These are phyloP conservation scores for Sebastes kiyomatsui DNA, from an alignment of 2,797 vertebrate species.

Conservation along the genomic window DNA sequence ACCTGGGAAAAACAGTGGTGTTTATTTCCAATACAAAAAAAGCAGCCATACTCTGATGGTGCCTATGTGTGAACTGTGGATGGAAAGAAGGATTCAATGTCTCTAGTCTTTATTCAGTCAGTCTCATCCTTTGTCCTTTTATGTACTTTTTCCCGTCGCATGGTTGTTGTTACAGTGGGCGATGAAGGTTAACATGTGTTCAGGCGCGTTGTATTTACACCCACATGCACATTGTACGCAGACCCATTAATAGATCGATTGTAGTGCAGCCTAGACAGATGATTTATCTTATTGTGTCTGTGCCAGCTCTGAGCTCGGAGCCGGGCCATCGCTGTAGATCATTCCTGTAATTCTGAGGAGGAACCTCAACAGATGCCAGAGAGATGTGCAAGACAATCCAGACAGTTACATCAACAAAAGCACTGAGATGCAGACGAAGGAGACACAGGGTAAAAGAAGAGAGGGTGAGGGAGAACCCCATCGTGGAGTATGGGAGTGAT, in stretches of 20 bases:
- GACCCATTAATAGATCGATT: conserved; percentile 34
- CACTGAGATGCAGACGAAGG: conserved; percentile 31
- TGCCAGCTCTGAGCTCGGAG: conserved; percentile 36
- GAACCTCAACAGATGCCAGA: conserved; percentile 48
- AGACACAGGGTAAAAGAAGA: conserved; percentile 9
- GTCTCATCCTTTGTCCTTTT: neutral
- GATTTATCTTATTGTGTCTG: conserved; percentile 43
- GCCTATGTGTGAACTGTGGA: conserved; percentile 5
- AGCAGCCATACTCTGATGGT: neutral
- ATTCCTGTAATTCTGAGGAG: conserved; percentile 58
- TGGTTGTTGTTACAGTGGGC: conserved; percentile 8
- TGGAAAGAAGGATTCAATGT: neutral
- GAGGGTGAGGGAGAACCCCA: conserved; percentile 10
- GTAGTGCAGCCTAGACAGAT: conserved; percentile 34
- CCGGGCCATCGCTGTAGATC: conserved; percentile 44
- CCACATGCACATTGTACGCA: conserved; percentile 8
- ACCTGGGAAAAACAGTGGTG: neutral
- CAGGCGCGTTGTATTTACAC: conserved; percentile 12
- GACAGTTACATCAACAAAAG: conserved; percentile 61
- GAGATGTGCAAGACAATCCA: conserved; percentile 46
- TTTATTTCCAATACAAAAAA: conserved; percentile 20
- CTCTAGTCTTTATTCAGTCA: conserved; percentile 19
- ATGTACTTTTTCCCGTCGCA: neutral
- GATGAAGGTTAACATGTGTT: conserved; percentile 34
- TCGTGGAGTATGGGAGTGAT: conserved; percentile 16